A percentile compares a stretch with the other conserved stretches of the same genome.
Evolutionary conservation across 2,888 invertebrate genomes (phyloP).

Genomic region (Erpobdella octoculata): DNA sequence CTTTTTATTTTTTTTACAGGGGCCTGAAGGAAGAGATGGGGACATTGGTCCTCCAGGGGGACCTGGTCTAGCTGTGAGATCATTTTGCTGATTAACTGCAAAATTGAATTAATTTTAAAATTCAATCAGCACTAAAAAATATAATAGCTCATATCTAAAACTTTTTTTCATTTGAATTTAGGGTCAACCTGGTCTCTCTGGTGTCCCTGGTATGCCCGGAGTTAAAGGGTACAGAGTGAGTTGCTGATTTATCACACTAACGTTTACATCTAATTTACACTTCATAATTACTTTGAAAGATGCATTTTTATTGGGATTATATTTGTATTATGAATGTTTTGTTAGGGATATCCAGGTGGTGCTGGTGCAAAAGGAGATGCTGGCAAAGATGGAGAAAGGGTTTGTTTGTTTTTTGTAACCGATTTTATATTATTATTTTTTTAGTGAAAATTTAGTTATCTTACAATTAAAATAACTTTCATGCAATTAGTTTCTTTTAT

Average conservation of each 20-base stretch:
- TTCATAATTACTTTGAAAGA: too few species aligned
- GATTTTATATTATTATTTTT: too few species aligned
- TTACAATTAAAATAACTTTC: too few species aligned
- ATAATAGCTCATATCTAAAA: too few species aligned
- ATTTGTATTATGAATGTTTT: not conserved
- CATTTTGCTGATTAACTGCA: not conserved
- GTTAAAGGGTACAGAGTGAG: conserved; percentile 27
- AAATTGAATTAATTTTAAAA: too few species aligned
- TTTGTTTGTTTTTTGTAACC: not conserved
- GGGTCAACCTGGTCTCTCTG: conserved; percentile 16
- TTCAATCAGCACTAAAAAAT: too few species aligned
- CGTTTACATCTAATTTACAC: too few species aligned
- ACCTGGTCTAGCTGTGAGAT: conserved; percentile 23
- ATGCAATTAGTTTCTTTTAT: conserved; percentile 56
- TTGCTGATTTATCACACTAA: too few species aligned
- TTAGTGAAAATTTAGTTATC: too few species aligned
- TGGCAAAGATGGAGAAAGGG: conserved; percentile 33
- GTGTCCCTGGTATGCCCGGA: conserved; percentile 25
- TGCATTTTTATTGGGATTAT: too few species aligned
- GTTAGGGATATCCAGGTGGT: conserved; percentile 28
- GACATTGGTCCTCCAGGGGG: conserved; percentile 11
- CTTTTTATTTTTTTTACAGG: not conserved
- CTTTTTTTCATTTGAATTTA: not conserved
- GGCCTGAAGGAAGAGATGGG: conserved; percentile 26
- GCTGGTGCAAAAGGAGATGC: conserved; percentile 29